Evolutionary conservation across 2,888 invertebrate species (phyloP), one percentile per base, ranked within the genome.

Genomic region (Taphrorychus bicolor): DNA sequence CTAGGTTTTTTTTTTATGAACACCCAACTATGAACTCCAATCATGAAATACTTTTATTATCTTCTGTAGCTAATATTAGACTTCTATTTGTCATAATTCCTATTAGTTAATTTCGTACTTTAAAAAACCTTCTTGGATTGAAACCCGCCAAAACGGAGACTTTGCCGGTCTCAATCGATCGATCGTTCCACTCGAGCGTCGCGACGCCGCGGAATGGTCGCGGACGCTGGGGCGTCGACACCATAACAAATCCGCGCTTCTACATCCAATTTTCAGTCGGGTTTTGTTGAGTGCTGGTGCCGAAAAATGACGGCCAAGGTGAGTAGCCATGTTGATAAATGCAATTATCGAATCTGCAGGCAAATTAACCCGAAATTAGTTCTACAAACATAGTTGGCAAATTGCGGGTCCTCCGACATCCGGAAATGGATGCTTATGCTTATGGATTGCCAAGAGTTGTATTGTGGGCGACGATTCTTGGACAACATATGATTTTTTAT

Each of bases 191-290:
- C 40, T 56, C 22, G 3, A 17, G 53, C 69, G 73, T 70, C 73
- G 74, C 61, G 73, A 66, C 66, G 71, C 71, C 72, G 70, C 71
- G 70, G 59, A 60, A 60, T 48, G 59, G 64, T 72, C 73, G 70
- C 73, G 73, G 66, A 73, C 72, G 70, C 74, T 73, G n/a, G 75
- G 75, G 76, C 76, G 76, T 76, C 76, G 74, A 72, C 76, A 64
- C 63, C 45, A 54, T 22, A 64, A 64, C 52, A 64, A 32, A 32
- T 32, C 11, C 32, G 32, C 32, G 54, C 9, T 54, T 23, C 22
- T 21, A 48, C 23, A 40, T 24, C 21, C 40, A 32, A 41, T 63
- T 63, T 40, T 40, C 41, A 41, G 57, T 32, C 32, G 32, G 19
- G 63, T 63, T 64, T 64, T 58, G 24, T 24, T 63, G 57, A 48